Percentiles rank a stretch among this genome's conserved stretches.
These are phyloP conservation scores for Scrobipalpa costella DNA, from an alignment of 2,888 invertebrate genomes.

Conservation along the genomic window DNA sequence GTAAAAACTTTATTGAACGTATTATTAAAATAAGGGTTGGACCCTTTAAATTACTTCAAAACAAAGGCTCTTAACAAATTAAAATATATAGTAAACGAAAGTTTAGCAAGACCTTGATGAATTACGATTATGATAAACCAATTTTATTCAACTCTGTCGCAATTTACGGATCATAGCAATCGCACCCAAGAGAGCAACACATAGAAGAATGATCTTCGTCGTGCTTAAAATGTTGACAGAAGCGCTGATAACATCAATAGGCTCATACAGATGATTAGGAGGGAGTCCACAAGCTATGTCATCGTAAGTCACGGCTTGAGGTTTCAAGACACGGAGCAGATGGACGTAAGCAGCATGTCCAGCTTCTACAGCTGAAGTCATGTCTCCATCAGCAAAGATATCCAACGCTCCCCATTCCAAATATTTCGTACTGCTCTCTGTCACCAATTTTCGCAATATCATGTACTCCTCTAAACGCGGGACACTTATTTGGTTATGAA, in stretches of 20 bases:
- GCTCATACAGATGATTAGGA: constrained; percentile 45
- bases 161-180: background rate
- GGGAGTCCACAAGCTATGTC: constrained; percentile 50
- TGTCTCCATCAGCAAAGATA: constrained; percentile 69
- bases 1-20: background rate
- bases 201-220: background rate
- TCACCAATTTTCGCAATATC: constrained; percentile 49
- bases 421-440: constrained; percentile 39
- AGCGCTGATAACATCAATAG: background rate
- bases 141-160: background rate
- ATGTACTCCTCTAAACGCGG: constrained; percentile 70
- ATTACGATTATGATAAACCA: background rate
- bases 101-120: no score
- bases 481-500: constrained; percentile 59
- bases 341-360: constrained; percentile 67
- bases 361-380: constrained; percentile 67
- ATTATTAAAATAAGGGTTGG: no score
- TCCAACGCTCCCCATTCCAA: constrained; percentile 74
- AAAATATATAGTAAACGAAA: background rate
- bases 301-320: constrained; percentile 68
- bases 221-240: constrained; percentile 2
- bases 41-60: background rate
- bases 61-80: background rate
- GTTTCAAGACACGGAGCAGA: constrained; percentile 59
- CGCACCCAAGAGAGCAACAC: background rate